phyloP scores from a whole-genome alignment of 92 coral and sea anemone species.

The Blastomussa wellsi region DNA sequence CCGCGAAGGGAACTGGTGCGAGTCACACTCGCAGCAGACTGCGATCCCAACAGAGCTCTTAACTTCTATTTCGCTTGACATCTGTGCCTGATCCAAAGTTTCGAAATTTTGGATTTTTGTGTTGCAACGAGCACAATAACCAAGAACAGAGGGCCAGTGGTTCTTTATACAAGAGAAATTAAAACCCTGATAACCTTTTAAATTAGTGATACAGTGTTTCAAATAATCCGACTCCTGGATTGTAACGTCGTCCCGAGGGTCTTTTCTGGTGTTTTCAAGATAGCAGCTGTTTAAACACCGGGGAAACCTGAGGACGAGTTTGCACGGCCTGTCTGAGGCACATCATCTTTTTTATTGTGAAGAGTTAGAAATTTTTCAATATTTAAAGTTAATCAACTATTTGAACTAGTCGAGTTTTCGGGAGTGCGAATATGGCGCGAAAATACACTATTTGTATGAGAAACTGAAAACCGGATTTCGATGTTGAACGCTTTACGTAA shows the following conservation, averaged over 20 bases:
- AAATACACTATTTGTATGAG: too few species aligned
- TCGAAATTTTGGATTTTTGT: background rate
- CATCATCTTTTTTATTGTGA: background rate
- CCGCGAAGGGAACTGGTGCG: conserved; percentile 80
- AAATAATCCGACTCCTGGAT: too few species aligned
- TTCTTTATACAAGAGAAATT: background rate
- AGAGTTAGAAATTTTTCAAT: too few species aligned
- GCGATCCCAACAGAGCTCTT: conserved; percentile 89
- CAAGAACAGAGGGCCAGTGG: background rate
- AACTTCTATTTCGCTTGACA: conserved; percentile 84
- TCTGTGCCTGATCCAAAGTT: background rate
- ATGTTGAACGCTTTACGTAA: too few species aligned
- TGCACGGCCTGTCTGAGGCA: background rate
- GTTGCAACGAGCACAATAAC: background rate
- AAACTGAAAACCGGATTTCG: too few species aligned
- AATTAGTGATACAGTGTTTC: too few species aligned
- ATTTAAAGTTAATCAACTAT: background rate
- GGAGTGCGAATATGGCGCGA: too few species aligned
- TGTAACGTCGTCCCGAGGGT: too few species aligned
- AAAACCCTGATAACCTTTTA: too few species aligned
- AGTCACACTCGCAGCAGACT: conserved; percentile 89
- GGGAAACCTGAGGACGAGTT: background rate
- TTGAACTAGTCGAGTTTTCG: too few species aligned
- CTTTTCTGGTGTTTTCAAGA: too few species aligned
- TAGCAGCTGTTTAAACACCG: background rate